Percentiles rank a stretch among this genome's conserved stretches.
phyloP scores from a whole-genome alignment of 1,140 invertebrate species.

The Helicoverpa zea region DNA sequence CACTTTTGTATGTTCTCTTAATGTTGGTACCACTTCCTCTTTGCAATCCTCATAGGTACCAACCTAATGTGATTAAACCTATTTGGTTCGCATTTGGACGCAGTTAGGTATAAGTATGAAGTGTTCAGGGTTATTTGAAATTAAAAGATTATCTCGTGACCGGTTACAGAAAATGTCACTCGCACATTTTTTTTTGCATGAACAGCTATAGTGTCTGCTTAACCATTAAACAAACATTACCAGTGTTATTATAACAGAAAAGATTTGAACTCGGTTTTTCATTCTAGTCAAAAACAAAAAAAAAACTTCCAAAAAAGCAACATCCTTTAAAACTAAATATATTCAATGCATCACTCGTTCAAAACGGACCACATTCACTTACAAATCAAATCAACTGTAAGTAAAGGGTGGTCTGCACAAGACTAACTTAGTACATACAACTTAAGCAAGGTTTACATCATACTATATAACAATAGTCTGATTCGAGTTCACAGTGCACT shows the following conservation, averaged over 20 bases:
- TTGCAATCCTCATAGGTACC: constrained; percentile 23
- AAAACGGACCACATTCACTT: constrained; percentile 7
- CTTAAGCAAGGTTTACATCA: constrained; percentile 29
- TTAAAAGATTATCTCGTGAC: no score
- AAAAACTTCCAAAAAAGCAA: background rate
- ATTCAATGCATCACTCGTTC: background rate
- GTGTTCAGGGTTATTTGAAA: no score
- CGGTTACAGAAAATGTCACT: no score
- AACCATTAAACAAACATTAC: no score
- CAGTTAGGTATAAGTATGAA: no score
- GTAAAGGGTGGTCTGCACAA: background rate
- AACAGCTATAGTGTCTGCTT: no score
- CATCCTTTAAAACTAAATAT: background rate
- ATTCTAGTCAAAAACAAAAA: background rate
- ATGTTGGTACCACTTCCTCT: constrained; percentile 26
- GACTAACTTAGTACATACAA: background rate
- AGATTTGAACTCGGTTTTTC: no score
- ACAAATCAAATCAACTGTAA: constrained; percentile 26
- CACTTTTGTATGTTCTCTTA: background rate
- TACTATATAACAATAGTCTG: background rate
- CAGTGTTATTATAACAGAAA: no score
- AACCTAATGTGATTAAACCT: constrained; percentile 16
- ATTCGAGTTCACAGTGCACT: constrained; percentile 42
- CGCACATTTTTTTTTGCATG: no score
- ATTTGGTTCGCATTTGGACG: background rate